Evolutionary conservation across 2,888 invertebrate species (phyloP).

Genomic region (Callimorpha dominula): DNA sequence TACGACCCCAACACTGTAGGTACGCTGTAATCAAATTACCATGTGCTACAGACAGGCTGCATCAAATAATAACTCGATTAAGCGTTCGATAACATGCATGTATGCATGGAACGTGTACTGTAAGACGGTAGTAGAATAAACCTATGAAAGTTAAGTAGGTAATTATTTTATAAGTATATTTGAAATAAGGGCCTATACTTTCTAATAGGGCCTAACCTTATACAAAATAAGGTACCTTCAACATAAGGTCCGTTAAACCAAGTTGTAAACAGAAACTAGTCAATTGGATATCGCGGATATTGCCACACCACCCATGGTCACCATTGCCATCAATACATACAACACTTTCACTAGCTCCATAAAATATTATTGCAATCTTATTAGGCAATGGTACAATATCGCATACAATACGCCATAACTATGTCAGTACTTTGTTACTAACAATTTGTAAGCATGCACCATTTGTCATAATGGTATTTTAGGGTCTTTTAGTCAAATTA

Average conservation of each 20-base stretch:
- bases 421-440: slow-evolving; percentile 18
- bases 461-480: neutral
- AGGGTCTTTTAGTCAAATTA: no score
- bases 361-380: slow-evolving; percentile 46
- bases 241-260: neutral
- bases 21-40: neutral
- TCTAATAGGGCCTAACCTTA: neutral
- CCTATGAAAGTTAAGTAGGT: no score
- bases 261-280: slow-evolving; percentile 21
- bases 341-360: slow-evolving; percentile 67
- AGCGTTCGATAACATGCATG: no score
- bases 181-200: neutral
- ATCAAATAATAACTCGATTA: no score
- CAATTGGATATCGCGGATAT: slow-evolving; percentile 68
- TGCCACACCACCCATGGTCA: slow-evolving; percentile 66
- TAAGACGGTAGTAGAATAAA: no score
- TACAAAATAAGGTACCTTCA: neutral
- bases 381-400: slow-evolving; percentile 45
- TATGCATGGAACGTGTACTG: neutral
- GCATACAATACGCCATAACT: slow-evolving; percentile 33
- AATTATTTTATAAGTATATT: no score
- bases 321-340: slow-evolving; percentile 51
- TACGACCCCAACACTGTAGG: neutral
- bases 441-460: slow-evolving; percentile 16
- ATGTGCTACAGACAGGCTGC: neutral